phyloP scores from a whole-genome alignment of 2,113 vertebrate genomes.

The Heloderma charlesbogerti region DNA sequence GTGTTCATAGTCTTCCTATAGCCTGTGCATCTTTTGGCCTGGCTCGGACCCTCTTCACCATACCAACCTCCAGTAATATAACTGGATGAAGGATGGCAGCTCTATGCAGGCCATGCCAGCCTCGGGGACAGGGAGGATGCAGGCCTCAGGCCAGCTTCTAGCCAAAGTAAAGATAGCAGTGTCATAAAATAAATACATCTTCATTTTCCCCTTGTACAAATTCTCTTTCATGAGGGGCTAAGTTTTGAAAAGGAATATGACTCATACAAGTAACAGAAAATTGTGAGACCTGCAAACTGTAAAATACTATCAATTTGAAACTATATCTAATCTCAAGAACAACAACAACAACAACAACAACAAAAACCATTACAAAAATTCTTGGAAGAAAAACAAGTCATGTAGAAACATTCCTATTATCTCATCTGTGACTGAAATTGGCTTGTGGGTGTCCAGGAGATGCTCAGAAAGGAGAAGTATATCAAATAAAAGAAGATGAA shows the following conservation, averaged over 20 bases:
- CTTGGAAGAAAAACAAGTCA: not conserved
- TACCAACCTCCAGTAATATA: not conserved
- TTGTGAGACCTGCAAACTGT: not conserved
- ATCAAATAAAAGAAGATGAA: not conserved
- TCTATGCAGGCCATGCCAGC: no score
- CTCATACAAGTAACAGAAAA: not conserved
- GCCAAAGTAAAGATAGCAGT: not conserved
- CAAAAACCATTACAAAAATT: not conserved
- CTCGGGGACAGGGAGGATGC: not conserved
- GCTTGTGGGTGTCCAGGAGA: not conserved
- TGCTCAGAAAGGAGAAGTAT: not conserved
- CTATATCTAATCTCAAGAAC: not conserved
- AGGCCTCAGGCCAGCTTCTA: not conserved
- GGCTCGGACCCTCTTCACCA: not conserved
- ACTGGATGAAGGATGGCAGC: not conserved
- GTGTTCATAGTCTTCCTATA: no score
- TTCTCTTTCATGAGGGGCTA: not conserved
- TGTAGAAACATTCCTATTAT: constrained; percentile 13
- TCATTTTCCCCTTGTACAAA: not conserved
- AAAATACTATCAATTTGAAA: not conserved
- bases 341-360: not conserved
- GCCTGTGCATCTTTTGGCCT: not conserved
- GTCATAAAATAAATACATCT: not conserved
- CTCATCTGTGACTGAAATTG: not conserved
- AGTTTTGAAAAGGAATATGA: not conserved